Evolutionary conservation across 2,113 vertebrate genomes (phyloP).

Genomic region (Trematocara zebra): DNA sequence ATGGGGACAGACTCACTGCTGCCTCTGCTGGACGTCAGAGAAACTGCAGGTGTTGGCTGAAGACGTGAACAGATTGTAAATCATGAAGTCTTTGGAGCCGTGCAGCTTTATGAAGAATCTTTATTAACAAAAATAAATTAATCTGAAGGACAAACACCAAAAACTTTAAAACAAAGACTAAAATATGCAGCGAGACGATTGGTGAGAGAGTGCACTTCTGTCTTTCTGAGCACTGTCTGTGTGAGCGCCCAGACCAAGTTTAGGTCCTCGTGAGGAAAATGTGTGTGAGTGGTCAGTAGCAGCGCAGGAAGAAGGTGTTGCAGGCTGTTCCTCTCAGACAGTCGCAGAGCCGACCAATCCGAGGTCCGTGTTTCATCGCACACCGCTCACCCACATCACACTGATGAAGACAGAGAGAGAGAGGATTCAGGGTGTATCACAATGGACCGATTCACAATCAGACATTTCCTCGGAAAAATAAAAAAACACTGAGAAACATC

Average conservation of each 20-base stretch:
- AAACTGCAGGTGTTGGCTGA: background rate
- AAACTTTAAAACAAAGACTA: conserved; percentile 12
- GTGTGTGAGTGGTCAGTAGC: conserved; percentile 63
- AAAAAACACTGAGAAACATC: background rate
- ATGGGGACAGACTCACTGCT: background rate
- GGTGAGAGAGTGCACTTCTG: background rate
- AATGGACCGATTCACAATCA: background rate
- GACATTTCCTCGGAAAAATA: background rate
- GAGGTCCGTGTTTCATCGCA: conserved; percentile 77
- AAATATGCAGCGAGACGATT: background rate
- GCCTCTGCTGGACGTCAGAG: background rate
- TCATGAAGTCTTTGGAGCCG: background rate
- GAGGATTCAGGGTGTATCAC: background rate
- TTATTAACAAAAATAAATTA: conserved; percentile 65
- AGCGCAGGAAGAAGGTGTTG: conserved; percentile 80
- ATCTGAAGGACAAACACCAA: conserved; percentile 21
- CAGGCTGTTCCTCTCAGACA: conserved; percentile 75
- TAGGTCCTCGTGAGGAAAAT: background rate
- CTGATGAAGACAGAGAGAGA: conserved; percentile 27
- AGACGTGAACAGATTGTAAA: background rate
- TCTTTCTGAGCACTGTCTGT: background rate
- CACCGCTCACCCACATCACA: conserved; percentile 76
- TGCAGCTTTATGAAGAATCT: conserved; percentile 43
- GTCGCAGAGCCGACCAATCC: conserved; percentile 79
- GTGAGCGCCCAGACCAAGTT: background rate